These are phyloP conservation scores for Lissonota sp. DNA, from an alignment of 2,888 invertebrate species.

Conservation along the genomic window DNA sequence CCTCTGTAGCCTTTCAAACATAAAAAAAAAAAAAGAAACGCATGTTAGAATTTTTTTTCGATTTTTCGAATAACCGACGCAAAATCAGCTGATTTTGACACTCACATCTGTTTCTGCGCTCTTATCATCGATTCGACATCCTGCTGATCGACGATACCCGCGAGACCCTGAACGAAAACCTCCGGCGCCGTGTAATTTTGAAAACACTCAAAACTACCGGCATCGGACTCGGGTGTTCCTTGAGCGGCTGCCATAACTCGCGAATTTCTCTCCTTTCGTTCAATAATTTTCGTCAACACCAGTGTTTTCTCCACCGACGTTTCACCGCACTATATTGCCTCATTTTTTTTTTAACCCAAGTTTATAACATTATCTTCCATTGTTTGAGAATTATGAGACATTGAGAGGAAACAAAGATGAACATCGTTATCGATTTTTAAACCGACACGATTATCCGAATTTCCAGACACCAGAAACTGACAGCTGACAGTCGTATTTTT, in stretches of 20 bases:
- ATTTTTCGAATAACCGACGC: neutral
- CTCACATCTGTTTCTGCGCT: slow-evolving; percentile 96
- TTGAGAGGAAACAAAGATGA: neutral
- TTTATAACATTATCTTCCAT: neutral
- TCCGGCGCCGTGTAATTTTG: slow-evolving; percentile 96
- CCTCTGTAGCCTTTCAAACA: slow-evolving; percentile 96
- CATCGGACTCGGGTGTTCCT: slow-evolving; percentile 84
- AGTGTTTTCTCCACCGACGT: neutral
- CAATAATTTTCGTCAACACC: slow-evolving; percentile 6
- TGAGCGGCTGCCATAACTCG: slow-evolving; percentile 80
- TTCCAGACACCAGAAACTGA: neutral
- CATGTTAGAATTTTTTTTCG: neutral
- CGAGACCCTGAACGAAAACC: slow-evolving; percentile 96
- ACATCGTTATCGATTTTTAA: slow-evolving; percentile 17
- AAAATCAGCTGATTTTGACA: slow-evolving; percentile 43
- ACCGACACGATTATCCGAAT: neutral
- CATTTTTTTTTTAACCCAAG: slow-evolving; percentile 2
- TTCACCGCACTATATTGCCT: slow-evolving; percentile 20
- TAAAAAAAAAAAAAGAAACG: slow-evolving; percentile 72
- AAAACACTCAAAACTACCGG: slow-evolving; percentile 92
- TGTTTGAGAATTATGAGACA: neutral
- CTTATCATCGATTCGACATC: slow-evolving; percentile 95
- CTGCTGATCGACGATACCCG: slow-evolving; percentile 95
- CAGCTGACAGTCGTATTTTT: neutral
- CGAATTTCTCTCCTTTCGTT: neutral